Evolutionary conservation across 2,113 vertebrate genomes (phyloP), one percentile per base, ranked within the genome.

Genomic region (Caranx ignobilis): DNA sequence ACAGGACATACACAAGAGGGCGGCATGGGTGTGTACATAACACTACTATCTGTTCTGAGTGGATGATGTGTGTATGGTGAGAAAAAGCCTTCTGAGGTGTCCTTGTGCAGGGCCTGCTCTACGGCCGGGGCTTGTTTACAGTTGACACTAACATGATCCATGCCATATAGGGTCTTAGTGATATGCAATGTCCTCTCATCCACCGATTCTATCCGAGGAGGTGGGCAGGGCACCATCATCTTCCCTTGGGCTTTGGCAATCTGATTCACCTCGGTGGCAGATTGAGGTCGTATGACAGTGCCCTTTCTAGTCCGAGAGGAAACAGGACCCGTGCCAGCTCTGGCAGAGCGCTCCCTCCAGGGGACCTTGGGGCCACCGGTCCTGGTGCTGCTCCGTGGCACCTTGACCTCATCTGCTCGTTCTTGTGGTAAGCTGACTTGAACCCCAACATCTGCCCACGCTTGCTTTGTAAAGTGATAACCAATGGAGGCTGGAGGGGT

Each of bases 391-490:
- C 41, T 39, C 65, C 83, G 90, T 16, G 86, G 88, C 82, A 41
- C 79, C 93, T 92, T 95, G 88, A 87, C 88, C 79, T 90, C 89
- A 41, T 83, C 72, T n/a, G 43, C 75, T 77, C 34, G 65, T 48
- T 79, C 34, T 18, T 56, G 69, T 48, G 75, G 43, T 66, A 89
- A 91, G 64, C 56, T 87, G 81, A 94, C 94, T 85, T 95, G 94
- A 78, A 88, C 90, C 87, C 90, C 90, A 67, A 94, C 89, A 84
- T 94, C 81, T 88, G 94, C 75, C 96, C 96, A 97, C 34, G 95
- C 92, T 84, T 96, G 95, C 90, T 94, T 95, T 83, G 95, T 89
- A 92, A 94, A 91, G 70, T 84, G 91, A 85, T 90, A 88, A 81
- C 76, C 85, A n/a, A 89, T 45, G 79, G 94, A 84, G 39, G 57